Conservation (phyloP, 2,888 invertebrate genomes). For the Temnothorax unifasciatus region DNA sequence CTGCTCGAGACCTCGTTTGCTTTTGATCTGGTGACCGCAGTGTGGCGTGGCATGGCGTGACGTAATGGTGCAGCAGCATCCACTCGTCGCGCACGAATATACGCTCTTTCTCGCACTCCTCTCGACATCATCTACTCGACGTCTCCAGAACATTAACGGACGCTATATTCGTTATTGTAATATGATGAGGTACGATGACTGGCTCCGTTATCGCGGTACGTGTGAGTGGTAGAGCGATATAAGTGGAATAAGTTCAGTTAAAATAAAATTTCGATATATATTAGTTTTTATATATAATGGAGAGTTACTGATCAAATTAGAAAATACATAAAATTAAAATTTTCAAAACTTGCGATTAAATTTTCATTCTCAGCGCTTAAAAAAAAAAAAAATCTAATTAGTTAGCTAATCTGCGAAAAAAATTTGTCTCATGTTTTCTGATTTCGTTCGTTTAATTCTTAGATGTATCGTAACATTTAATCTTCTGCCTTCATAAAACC, state of each 20-base stretch:
- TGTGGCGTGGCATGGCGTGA: conserved; percentile 22
- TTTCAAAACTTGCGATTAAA: neutral
- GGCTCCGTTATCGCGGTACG: conserved; percentile 1
- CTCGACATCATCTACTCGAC: conserved; percentile 32
- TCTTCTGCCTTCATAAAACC: neutral
- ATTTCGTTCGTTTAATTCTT: neutral
- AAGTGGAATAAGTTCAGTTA: conserved; percentile 1
- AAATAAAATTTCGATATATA: conserved; percentile 8
- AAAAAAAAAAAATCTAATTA: neutral
- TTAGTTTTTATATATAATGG: neutral
- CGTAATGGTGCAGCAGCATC: conserved; percentile 41
- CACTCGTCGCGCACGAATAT: conserved; percentile 21
- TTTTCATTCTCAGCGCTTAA: neutral
- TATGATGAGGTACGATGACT: conserved; percentile 24
- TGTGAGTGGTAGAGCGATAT: neutral
- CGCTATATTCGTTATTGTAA: conserved; percentile 51
- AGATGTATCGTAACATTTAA: neutral
- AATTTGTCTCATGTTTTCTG: neutral
- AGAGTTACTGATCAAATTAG: neutral
- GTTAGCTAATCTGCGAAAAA: neutral
- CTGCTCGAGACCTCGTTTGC: conserved; percentile 65
- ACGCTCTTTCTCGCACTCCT: conserved; percentile 2
- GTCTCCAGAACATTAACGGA: conserved; percentile 31
- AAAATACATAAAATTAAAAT: too few species aligned
- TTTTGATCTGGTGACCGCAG: conserved; percentile 50